phyloP scores from a whole-genome alignment of 2,797 vertebrate species.

The Amblyopsis hoosieri region DNA sequence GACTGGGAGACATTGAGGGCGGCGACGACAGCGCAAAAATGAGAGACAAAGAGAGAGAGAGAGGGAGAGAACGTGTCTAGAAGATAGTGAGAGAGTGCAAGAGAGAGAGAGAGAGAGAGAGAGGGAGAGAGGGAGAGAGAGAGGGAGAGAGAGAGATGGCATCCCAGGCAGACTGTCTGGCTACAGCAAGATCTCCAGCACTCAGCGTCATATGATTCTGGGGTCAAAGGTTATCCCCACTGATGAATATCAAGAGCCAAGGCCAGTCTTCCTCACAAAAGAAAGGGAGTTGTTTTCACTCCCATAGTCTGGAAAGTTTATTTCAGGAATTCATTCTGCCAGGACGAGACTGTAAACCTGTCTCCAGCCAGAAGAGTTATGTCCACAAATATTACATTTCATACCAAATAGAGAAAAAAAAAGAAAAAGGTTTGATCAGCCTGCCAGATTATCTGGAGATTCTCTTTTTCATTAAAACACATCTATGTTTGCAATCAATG shows the following conservation, averaged over 20 bases:
- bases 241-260: slow-evolving; percentile 80
- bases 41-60: slow-evolving; percentile 14
- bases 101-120: slow-evolving; percentile 46
- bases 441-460: slow-evolving; percentile 61
- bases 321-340: slow-evolving; percentile 80
- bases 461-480: slow-evolving; percentile 48
- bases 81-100: slow-evolving; percentile 38
- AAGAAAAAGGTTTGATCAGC: slow-evolving; percentile 50
- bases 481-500: slow-evolving; percentile 41
- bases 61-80: slow-evolving; percentile 22
- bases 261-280: slow-evolving; percentile 71
- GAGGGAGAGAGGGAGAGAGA: slow-evolving; percentile 16
- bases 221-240: slow-evolving; percentile 83
- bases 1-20: slow-evolving; percentile 2
- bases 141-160: slow-evolving; percentile 62
- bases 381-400: slow-evolving; percentile 69
- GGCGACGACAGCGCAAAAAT: not conserved
- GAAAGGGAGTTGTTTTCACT: slow-evolving; percentile 78
- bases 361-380: slow-evolving; percentile 73
- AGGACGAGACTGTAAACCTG: slow-evolving; percentile 81
- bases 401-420: slow-evolving; percentile 16
- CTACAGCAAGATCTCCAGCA: slow-evolving; percentile 80
- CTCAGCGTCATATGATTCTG: slow-evolving; percentile 82
- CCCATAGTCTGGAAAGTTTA: slow-evolving; percentile 79
- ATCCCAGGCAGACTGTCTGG: slow-evolving; percentile 85